Percentiles rank a stretch among this genome's conserved stretches.
phyloP scores from a whole-genome alignment of 2,888 invertebrate genomes.

The Acheta domesticus region DNA sequence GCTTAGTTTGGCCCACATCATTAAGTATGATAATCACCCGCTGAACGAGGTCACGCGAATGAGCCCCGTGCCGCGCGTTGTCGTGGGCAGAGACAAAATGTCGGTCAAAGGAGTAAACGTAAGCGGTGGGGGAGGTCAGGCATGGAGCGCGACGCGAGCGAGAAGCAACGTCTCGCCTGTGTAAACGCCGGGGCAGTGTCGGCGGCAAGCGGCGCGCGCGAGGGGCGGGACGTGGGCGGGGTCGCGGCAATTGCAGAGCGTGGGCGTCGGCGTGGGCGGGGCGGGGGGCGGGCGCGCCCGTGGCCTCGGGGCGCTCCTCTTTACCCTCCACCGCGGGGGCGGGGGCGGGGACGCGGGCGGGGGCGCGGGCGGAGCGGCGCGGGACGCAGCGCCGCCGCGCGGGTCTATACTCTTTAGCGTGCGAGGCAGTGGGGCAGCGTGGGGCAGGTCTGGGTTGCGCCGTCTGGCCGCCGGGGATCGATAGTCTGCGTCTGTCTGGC shows the following conservation, averaged over 20 bases:
- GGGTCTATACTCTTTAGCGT: slow-evolving; percentile 22
- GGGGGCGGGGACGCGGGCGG: not conserved
- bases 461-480: slow-evolving; percentile 18
- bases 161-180: too few species aligned
- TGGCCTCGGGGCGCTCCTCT: not conserved
- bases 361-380: slow-evolving; percentile 27
- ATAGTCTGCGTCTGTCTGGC: not conserved
- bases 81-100: too few species aligned
- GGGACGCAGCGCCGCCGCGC: not conserved
- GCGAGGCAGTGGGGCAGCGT: slow-evolving; percentile 37
- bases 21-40: too few species aligned
- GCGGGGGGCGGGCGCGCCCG: not conserved
- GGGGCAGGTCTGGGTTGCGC: slow-evolving; percentile 36
- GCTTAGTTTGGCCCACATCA: too few species aligned
- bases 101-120: too few species aligned
- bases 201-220: not conserved
- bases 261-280: not conserved
- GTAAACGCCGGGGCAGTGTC: too few species aligned
- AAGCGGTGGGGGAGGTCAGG: too few species aligned
- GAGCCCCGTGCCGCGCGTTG: too few species aligned
- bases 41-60: too few species aligned
- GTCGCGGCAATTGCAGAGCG: not conserved
- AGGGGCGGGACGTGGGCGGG: not conserved
- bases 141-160: too few species aligned
- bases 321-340: slow-evolving; percentile 25